These are phyloP conservation scores for Trachelipus rathkii DNA, from an alignment of 1,140 invertebrate species.

Conservation along the genomic window DNA sequence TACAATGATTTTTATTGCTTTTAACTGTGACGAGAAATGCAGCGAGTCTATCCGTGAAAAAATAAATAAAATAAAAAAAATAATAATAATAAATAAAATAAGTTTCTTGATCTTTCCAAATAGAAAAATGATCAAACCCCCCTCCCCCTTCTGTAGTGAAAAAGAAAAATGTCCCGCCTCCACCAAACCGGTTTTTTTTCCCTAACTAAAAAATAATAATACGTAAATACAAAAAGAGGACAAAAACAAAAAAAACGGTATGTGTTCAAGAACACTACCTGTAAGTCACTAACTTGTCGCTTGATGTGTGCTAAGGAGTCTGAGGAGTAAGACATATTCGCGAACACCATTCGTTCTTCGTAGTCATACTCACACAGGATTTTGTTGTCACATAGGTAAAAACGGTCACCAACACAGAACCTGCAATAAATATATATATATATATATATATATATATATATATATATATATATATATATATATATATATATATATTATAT, in stretches of 20 bases:
- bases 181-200: too few species aligned
- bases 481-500: slow-evolving; percentile 12
- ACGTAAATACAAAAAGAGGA: too few species aligned
- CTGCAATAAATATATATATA: slow-evolving; percentile 54
- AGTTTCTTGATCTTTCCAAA: too few species aligned
- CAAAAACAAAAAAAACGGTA: background rate
- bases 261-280: slow-evolving; percentile 37
- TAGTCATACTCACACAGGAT: slow-evolving; percentile 92
- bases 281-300: slow-evolving; percentile 59
- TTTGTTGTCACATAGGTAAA: slow-evolving; percentile 88
- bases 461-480: slow-evolving; percentile 16
- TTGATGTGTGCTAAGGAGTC: slow-evolving; percentile 81
- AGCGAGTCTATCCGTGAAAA: too few species aligned
- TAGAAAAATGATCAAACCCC: too few species aligned
- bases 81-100: too few species aligned
- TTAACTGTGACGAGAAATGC: too few species aligned
- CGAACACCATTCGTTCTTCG: slow-evolving; percentile 82
- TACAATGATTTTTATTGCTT: too few species aligned
- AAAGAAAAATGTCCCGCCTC: too few species aligned
- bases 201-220: too few species aligned
- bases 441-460: slow-evolving; percentile 19
- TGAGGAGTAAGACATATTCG: slow-evolving; percentile 85
- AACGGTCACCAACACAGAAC: slow-evolving; percentile 90
- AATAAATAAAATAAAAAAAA: too few species aligned
- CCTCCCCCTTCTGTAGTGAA: too few species aligned